Evolutionary conservation across 2,113 vertebrate genomes (phyloP).

Genomic region (Equus przewalskii): DNA sequence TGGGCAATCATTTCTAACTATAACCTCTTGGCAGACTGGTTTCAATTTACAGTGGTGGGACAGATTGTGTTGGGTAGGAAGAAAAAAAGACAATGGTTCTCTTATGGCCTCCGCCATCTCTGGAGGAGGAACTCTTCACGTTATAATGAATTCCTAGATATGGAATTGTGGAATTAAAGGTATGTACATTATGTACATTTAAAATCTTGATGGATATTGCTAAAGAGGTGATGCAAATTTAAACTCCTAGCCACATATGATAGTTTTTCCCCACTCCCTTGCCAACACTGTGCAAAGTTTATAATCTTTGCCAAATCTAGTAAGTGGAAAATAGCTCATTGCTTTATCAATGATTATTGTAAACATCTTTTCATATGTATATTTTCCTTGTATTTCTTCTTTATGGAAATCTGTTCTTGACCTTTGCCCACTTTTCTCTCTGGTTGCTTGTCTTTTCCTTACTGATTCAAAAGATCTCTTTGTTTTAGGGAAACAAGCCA

Average conservation of each 20-base stretch:
- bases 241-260: not conserved
- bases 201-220: not conserved
- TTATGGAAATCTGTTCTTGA: not conserved
- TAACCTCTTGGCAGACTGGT: not conserved
- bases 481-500: not conserved
- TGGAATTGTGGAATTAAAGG: not conserved
- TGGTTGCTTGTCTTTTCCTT: not conserved
- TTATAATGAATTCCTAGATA: not conserved
- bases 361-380: not conserved
- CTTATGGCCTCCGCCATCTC: not conserved
- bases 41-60: not conserved
- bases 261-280: no score
- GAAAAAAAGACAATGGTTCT: not conserved
- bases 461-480: constrained; percentile 29
- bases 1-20: not conserved
- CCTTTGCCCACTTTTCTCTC: not conserved
- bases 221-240: not conserved
- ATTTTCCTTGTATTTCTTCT: constrained; percentile 28
- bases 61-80: not conserved
- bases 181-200: not conserved
- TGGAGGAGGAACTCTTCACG: not conserved
- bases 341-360: not conserved
- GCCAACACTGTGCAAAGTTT: not conserved
- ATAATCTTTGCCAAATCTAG: not conserved
- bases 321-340: not conserved